A percentile compares a stretch with the other conserved stretches of the same genome.
Conservation (phyloP, 2,888 invertebrate genomes). For the Sphinx pinastri region DNA sequence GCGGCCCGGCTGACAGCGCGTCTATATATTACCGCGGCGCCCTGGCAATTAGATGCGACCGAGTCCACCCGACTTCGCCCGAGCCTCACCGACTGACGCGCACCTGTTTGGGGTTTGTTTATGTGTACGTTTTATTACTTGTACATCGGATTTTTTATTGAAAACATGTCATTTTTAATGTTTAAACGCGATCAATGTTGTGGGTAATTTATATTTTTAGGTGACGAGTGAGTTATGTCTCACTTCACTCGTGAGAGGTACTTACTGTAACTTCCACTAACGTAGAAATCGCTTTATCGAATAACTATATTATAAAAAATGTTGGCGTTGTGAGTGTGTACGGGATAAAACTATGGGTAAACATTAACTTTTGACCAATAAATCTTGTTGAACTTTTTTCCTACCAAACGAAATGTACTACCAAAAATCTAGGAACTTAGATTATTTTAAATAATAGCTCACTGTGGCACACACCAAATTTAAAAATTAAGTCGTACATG, state of each 20-base stretch:
- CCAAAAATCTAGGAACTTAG: no score
- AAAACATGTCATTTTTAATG: slow-evolving; percentile 27
- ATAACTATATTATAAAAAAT: background rate
- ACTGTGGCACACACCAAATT: no score
- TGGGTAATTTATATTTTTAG: slow-evolving; percentile 16
- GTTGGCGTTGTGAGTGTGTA: no score
- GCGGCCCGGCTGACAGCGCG: slow-evolving; percentile 57
- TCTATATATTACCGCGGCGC: slow-evolving; percentile 66
- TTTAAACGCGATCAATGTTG: slow-evolving; percentile 10
- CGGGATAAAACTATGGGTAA: no score
- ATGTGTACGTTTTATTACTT: slow-evolving; percentile 24
- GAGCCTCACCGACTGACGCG: slow-evolving; percentile 34
- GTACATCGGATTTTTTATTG: slow-evolving; percentile 19
- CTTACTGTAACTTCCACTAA: background rate
- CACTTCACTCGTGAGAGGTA: background rate
- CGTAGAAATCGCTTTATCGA: background rate
- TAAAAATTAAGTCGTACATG: no score
- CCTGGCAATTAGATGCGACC: slow-evolving; percentile 62
- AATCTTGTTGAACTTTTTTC: no score
- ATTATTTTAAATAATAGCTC: no score
- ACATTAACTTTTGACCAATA: no score
- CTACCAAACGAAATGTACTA: no score
- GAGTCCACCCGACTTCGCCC: slow-evolving; percentile 50
- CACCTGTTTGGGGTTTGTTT: slow-evolving; percentile 38
- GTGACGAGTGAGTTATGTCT: slow-evolving; percentile 27